Conservation (phyloP, 2,888 invertebrate species). For the Koerneria pararmatus region DNA sequence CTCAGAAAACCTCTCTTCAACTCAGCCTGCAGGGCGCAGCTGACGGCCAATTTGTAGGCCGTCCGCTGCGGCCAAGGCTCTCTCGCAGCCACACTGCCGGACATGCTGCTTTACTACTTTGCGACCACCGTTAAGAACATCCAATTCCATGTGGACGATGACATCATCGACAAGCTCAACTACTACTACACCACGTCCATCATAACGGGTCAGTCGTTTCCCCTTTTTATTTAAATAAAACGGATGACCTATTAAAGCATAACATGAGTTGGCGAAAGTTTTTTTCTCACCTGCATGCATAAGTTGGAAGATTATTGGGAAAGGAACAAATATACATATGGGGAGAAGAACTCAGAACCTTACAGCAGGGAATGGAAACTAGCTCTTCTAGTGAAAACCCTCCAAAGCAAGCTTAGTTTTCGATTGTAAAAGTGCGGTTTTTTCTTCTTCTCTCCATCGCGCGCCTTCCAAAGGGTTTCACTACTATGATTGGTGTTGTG, state of each 20-base stretch:
- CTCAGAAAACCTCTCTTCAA: not conserved
- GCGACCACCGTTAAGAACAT: slow-evolving; percentile 59
- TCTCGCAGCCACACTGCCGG: slow-evolving; percentile 12
- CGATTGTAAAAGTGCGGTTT: too few relatives aligned
- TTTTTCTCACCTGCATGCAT: not conserved
- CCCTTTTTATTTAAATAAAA: not conserved
- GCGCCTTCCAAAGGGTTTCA: too few relatives aligned
- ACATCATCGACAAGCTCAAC: slow-evolving; percentile 61
- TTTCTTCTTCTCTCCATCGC: too few relatives aligned
- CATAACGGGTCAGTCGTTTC: slow-evolving; percentile 52
- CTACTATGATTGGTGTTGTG: too few relatives aligned
- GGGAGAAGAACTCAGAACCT: too few relatives aligned
- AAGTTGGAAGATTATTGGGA: too few relatives aligned
- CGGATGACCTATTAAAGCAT: slow-evolving; percentile 15
- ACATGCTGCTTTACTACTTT: slow-evolving; percentile 57
- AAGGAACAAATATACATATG: too few relatives aligned
- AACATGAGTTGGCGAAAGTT: not conserved
- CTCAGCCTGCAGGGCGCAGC: not conserved
- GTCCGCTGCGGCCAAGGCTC: not conserved
- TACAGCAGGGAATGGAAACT: too few relatives aligned
- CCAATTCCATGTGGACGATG: slow-evolving; percentile 60
- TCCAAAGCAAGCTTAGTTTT: too few relatives aligned
- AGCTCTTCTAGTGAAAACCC: too few relatives aligned
- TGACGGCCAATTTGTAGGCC: not conserved
- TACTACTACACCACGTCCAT: slow-evolving; percentile 60